Conservation (phyloP, 2,797 vertebrate species). For the Coregonus ussuriensis region DNA sequence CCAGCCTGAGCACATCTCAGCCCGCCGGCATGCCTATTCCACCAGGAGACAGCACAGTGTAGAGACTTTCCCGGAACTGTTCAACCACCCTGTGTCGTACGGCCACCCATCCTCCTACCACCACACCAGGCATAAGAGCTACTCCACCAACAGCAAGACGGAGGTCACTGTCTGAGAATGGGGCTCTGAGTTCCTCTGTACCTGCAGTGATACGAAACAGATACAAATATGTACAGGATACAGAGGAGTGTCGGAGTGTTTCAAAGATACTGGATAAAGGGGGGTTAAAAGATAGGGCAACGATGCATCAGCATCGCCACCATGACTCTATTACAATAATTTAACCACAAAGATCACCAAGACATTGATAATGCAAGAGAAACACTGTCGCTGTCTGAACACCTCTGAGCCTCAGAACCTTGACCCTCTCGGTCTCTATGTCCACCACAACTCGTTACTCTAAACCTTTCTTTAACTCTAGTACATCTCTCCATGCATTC, state of each 20-base stretch:
- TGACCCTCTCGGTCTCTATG: conserved; percentile 13
- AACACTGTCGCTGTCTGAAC: conserved; percentile 10
- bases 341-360: not conserved
- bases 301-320: not conserved
- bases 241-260: not conserved
- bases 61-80: conserved; percentile 82
- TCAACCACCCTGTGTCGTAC: conserved; percentile 69
- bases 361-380: not conserved
- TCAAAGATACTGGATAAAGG: not conserved
- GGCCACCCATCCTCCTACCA: conserved; percentile 63
- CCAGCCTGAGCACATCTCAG: conserved; percentile 56
- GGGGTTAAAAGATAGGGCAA: conserved; percentile 12
- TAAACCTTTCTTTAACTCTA: conserved; percentile 9
- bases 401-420: conserved; percentile 8
- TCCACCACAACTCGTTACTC: not conserved
- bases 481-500: conserved; percentile 6
- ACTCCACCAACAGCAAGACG: conserved; percentile 90
- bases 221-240: not conserved
- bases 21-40: conserved; percentile 65
- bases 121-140: conserved; percentile 78
- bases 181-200: conserved; percentile 9
- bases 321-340: not conserved
- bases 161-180: conserved; percentile 88
- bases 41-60: conserved; percentile 79
- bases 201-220: not conserved